Evolutionary conservation across 2,888 invertebrate species (phyloP), one percentile per base, ranked within the genome.

Genomic region (Hemaris fuciformis): DNA sequence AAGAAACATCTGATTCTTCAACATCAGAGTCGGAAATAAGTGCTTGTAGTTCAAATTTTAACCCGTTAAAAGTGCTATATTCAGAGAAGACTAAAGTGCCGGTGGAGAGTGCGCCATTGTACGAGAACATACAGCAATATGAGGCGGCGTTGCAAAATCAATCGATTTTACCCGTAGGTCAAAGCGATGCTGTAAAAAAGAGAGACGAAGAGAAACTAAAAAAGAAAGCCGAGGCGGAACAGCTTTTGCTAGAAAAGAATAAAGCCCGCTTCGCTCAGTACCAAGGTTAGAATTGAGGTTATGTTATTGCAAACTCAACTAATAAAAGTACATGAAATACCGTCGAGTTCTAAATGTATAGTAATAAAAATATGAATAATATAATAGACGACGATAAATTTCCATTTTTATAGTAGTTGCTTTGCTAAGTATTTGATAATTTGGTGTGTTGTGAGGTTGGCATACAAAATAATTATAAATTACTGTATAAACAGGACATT

Each of bases 11-110:
- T 0, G 85, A 85, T 75, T 85, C 88, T 15, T 91, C 91, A 2
- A 84, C 86, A 62, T 89, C 91, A 8, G 91, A 91, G 43, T 87
- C 90, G 1, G 91, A 91, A 81, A 74, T 87, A 1, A 85, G 83
- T 77, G 84, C 85, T 0, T 84, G 84, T 67, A 88, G 91, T 73
- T 84, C 87, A 22, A 87, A 87, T 57, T 97, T 96, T 72, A 94
- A 97, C 86, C 95, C 97, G 0, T 42, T 96, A 1, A 95, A 95
- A 77, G 96, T 95, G 0, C 84, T 97, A 13, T 95, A 95, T 70
- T 93, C 95, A 0, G 69, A 89, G 0, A 93, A 94, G 70, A 74
- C 94, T 0, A 85, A 85, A 62, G 72, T 95, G 15, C 95, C 95
- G 0, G 85, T 92, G 3, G 79, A 93, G 18, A 87, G 91, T 63